phyloP scores from a whole-genome alignment of 2,888 invertebrate genomes.

The Spisula solida region DNA sequence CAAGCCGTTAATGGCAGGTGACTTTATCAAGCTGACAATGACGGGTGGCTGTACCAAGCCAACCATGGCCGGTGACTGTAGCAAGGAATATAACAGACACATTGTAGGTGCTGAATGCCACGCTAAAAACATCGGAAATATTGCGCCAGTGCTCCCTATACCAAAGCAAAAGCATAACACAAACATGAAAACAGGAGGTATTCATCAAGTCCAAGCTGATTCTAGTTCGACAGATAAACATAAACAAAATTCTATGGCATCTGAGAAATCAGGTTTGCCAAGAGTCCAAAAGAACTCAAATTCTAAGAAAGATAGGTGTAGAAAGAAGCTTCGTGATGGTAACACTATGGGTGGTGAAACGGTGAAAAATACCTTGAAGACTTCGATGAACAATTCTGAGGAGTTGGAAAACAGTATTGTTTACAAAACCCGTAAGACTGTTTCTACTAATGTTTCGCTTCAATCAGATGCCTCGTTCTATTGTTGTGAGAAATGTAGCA shows the following conservation, averaged over 20 bases:
- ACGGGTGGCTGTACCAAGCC: too few species aligned
- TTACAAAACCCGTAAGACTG: not conserved
- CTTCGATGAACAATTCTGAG: not conserved
- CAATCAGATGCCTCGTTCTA: not conserved
- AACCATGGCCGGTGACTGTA: too few species aligned
- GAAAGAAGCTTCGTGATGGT: not conserved
- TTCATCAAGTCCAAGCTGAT: too few species aligned
- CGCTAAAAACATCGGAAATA: not conserved
- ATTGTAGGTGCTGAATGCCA: too few species aligned
- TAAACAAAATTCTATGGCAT: too few species aligned
- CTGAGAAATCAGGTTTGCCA: not conserved
- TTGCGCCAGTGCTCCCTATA: not conserved
- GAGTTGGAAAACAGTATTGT: not conserved
- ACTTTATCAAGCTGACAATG: too few species aligned
- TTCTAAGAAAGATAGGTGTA: not conserved
- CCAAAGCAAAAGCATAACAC: not conserved
- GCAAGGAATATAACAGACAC: too few species aligned
- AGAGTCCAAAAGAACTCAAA: not conserved
- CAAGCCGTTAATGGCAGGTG: too few species aligned
- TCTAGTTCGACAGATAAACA: too few species aligned
- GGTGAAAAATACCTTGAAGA: not conserved
- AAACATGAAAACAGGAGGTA: too few species aligned
- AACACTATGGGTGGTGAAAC: not conserved
- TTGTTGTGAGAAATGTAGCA: slow-evolving; percentile 23
- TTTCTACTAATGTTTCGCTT: not conserved